Percentiles rank a stretch among this genome's conserved stretches.
Conservation (phyloP, 2,113 vertebrate species). For the Lepidothrix coronata region DNA sequence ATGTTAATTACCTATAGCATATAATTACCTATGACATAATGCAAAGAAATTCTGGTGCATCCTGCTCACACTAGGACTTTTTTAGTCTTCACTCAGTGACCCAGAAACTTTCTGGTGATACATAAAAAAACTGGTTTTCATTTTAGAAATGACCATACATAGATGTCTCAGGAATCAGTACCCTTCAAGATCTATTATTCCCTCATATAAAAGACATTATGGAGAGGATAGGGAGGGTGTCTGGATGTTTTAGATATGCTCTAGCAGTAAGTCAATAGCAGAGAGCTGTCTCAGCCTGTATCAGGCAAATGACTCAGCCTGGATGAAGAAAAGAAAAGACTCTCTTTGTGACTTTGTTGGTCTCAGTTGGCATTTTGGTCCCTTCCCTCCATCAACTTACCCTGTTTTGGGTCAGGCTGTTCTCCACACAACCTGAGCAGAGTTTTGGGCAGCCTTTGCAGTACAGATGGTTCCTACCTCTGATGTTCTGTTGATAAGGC, state of each 20-base stretch:
- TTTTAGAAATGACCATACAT: background rate
- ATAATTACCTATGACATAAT: background rate
- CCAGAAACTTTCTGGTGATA: background rate
- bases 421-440: background rate
- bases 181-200: background rate
- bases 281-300: background rate
- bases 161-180: background rate
- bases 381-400: background rate
- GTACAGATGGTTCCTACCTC: constrained; percentile 17
- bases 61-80: background rate
- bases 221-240: background rate
- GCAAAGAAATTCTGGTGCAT: background rate
- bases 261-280: background rate
- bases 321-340: background rate
- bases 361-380: background rate
- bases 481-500: constrained; percentile 43
- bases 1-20: background rate
- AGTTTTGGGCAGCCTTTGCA: background rate
- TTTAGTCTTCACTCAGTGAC: background rate
- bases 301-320: background rate
- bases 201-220: background rate
- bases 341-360: background rate
- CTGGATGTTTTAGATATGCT: background rate
- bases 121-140: background rate
- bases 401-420: background rate